Percentiles rank a stretch among this genome's conserved stretches.
phyloP scores from a whole-genome alignment of 2,797 vertebrate genomes.

The Podarcis siculus region DNA sequence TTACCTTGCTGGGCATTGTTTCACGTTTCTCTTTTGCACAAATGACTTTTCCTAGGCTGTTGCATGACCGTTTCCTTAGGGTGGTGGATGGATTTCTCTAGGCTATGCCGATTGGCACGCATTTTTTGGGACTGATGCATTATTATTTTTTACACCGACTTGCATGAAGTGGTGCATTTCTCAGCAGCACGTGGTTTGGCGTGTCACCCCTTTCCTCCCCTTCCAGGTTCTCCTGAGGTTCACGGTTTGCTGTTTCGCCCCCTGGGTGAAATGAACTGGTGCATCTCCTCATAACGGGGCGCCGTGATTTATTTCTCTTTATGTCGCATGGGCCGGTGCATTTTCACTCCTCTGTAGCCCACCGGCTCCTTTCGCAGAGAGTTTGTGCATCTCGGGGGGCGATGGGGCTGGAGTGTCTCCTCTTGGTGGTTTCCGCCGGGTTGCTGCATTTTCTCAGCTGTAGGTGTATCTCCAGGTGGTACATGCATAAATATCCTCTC shows the following conservation, averaged over 20 bases:
- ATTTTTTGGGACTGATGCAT: background rate
- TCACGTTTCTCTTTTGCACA: background rate
- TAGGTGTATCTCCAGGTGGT: background rate
- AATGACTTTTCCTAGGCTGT: background rate
- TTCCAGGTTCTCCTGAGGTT: background rate
- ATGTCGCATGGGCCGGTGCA: constrained; percentile 26
- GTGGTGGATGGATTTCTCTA: background rate
- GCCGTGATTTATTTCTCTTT: background rate
- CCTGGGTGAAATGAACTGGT: background rate
- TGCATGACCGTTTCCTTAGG: background rate
- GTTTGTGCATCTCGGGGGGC: background rate
- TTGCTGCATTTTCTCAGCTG: constrained; percentile 4
- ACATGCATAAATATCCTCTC: background rate
- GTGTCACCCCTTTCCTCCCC: background rate
- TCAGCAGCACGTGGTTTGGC: constrained; percentile 1
- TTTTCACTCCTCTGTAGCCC: background rate
- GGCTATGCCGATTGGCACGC: background rate
- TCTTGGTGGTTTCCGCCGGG: background rate
- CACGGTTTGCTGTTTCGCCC: background rate
- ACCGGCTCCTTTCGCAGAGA: background rate
- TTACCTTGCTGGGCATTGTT: constrained; percentile 1
- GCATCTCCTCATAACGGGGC: background rate
- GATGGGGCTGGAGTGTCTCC: background rate
- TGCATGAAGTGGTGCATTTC: constrained; percentile 29
- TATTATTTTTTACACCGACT: background rate